Evolutionary conservation across 2,113 vertebrate species (phyloP).

Genomic region (Coreoperca whiteheadi): DNA sequence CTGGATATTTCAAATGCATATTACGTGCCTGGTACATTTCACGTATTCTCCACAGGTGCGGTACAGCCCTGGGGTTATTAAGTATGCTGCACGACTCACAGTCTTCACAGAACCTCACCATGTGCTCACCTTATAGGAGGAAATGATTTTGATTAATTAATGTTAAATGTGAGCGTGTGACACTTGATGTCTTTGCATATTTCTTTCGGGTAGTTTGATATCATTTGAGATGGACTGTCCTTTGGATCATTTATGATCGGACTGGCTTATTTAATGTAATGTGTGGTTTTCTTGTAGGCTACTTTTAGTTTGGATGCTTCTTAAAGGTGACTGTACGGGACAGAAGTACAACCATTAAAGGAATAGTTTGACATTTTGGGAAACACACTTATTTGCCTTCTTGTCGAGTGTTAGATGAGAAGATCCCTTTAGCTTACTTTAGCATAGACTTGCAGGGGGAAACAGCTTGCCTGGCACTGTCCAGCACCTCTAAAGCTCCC

Average conservation of each 20-base stretch:
- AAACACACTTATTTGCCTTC: background rate
- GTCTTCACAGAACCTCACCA: background rate
- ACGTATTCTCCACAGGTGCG: background rate
- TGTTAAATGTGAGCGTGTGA: background rate
- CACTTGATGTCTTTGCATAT: background rate
- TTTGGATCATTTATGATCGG: background rate
- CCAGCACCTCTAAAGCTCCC: too few relatives aligned
- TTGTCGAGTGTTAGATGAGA: background rate
- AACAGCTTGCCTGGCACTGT: background rate
- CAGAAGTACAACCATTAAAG: background rate
- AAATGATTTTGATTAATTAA: background rate
- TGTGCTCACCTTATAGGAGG: background rate
- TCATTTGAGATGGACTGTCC: background rate
- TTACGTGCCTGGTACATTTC: background rate
- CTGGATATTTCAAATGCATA: background rate
- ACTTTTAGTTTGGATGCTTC: too few relatives aligned
- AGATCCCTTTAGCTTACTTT: background rate
- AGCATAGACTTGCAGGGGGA: background rate
- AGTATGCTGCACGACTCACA: background rate
- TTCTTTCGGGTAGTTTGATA: background rate
- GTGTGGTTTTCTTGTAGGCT: background rate
- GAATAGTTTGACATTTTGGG: background rate
- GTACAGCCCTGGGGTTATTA: background rate
- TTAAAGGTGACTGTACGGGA: background rate
- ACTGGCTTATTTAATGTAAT: background rate